phyloP scores from a whole-genome alignment of 2,888 invertebrate species.

The Neelides folsomi region DNA sequence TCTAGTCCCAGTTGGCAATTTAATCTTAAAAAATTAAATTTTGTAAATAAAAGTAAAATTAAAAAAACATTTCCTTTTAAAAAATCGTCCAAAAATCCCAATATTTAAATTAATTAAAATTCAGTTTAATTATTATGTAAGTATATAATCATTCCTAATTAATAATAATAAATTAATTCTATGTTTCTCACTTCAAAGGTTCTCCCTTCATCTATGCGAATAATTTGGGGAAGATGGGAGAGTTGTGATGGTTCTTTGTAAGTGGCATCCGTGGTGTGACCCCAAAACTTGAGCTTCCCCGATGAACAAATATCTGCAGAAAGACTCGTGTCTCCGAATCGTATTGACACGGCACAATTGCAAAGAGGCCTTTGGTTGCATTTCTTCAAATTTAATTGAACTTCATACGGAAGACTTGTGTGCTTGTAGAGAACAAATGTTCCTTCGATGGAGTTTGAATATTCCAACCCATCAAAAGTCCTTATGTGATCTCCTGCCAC shows the following conservation, averaged over 20 bases:
- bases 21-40: conserved; percentile 19
- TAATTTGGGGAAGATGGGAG: conserved; percentile 30
- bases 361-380: conserved; percentile 26
- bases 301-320: conserved; percentile 28
- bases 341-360: conserved; percentile 30
- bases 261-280: conserved; percentile 28
- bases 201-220: conserved; percentile 30
- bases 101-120: background rate
- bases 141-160: background rate
- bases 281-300: conserved; percentile 30
- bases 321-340: conserved; percentile 30
- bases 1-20: conserved; percentile 32
- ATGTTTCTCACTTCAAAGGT: conserved; percentile 26
- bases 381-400: conserved; percentile 29
- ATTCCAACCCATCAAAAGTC: conserved; percentile 33
- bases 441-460: conserved; percentile 30
- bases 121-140: background rate
- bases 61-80: background rate
- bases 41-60: background rate
- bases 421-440: conserved; percentile 33
- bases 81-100: background rate
- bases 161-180: background rate
- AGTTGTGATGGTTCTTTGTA: conserved; percentile 29
- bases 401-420: conserved; percentile 31
- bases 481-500: conserved; percentile 23